Evolutionary conservation across 2,888 invertebrate genomes (phyloP).

Genomic region (Mesoligia furuncula): DNA sequence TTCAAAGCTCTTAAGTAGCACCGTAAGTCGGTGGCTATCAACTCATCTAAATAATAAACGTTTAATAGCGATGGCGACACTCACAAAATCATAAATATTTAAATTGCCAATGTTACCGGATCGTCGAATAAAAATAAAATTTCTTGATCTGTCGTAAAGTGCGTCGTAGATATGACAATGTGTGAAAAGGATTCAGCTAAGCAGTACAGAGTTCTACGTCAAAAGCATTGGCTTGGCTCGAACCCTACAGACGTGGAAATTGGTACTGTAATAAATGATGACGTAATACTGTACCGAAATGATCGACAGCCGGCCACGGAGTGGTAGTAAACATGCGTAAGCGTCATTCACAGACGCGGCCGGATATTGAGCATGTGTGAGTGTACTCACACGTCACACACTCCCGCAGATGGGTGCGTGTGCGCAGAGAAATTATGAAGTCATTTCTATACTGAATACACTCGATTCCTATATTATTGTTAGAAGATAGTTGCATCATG

Average conservation of each 20-base stretch:
- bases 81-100: conserved; percentile 54
- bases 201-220: conserved; percentile 64
- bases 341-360: conserved; percentile 85
- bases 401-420: conserved; percentile 63
- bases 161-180: conserved; percentile 36
- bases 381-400: conserved; percentile 66
- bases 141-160: conserved; percentile 42
- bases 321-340: conserved; percentile 87
- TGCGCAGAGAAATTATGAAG: conserved; percentile 81
- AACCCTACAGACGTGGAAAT: conserved; percentile 65
- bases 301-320: conserved; percentile 81
- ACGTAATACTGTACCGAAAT: conserved; percentile 82
- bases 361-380: conserved; percentile 78
- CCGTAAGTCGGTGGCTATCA: conserved; percentile 47
- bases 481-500: conserved; percentile 74
- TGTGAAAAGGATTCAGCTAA: conserved; percentile 51
- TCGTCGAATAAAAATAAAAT: conserved; percentile 41
- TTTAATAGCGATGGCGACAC: conserved; percentile 31
- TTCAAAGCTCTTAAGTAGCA: conserved; percentile 16
- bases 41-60: conserved; percentile 42
- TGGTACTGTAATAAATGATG: conserved; percentile 76
- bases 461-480: conserved; percentile 71
- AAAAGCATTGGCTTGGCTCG: conserved; percentile 59
- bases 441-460: conserved; percentile 81
- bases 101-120: conserved; percentile 39